Conservation (phyloP, 92 coral and sea anemone genomes). For the Palythoa heliodiscus region DNA sequence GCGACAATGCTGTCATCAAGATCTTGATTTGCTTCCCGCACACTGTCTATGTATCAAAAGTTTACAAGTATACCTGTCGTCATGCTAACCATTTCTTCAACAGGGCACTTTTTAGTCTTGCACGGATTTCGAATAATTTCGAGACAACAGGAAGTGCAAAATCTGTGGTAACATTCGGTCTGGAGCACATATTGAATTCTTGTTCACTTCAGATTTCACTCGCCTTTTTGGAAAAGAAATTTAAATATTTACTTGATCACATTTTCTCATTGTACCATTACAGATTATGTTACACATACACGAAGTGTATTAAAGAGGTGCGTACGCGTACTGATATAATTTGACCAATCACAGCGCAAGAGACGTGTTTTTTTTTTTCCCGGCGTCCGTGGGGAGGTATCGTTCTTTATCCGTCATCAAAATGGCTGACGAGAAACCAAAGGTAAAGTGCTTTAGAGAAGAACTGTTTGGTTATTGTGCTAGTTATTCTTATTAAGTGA, state of each 20-base stretch:
- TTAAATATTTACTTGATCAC: too few relatives aligned
- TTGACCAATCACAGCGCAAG: conserved; percentile 34
- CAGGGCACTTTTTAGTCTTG: too few relatives aligned
- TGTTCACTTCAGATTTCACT: neutral
- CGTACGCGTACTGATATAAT: neutral
- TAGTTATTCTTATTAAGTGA: neutral
- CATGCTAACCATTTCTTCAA: conserved; percentile 12
- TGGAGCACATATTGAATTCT: neutral
- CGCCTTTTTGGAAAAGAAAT: too few relatives aligned
- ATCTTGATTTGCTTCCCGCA: neutral
- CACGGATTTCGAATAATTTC: conserved; percentile 1
- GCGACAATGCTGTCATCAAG: too few relatives aligned
- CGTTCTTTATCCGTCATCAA: neutral
- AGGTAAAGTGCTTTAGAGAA: neutral
- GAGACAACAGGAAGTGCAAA: neutral
- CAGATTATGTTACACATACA: neutral
- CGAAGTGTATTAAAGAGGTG: conserved; percentile 13
- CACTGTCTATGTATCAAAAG: conserved; percentile 1
- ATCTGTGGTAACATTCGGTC: neutral
- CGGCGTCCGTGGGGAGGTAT: conserved; percentile 8
- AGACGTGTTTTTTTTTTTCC: conserved; percentile 15
- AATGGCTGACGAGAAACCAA: conserved; percentile 17
- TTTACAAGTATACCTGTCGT: conserved; percentile 12
- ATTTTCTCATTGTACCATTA: too few relatives aligned
- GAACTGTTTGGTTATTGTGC: neutral